These are phyloP conservation scores for Rhopalosiphum nymphaeae DNA, from an alignment of 2,888 invertebrate genomes.

Conservation along the genomic window DNA sequence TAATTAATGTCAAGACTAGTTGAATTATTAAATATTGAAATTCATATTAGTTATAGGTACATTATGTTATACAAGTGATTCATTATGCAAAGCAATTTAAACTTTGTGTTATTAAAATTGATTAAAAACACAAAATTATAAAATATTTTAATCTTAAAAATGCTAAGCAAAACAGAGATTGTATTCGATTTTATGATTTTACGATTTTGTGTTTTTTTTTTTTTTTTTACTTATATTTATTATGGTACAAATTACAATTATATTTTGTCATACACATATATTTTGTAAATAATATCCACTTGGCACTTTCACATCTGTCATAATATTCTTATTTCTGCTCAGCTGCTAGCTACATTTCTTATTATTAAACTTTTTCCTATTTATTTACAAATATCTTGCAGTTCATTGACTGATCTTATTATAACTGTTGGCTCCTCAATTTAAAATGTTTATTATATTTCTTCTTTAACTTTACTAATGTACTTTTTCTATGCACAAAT, in stretches of 20 bases:
- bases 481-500: not conserved
- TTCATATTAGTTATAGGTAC: not conserved
- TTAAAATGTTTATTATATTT: not conserved
- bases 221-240: not conserved
- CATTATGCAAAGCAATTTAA: not conserved
- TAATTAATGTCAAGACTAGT: not conserved
- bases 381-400: not conserved
- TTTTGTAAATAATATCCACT: not conserved
- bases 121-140: conserved; percentile 9
- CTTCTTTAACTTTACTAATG: not conserved
- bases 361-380: not conserved
- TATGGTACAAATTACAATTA: not conserved
- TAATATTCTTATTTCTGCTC: not conserved
- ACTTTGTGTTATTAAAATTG: not conserved
- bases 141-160: not conserved
- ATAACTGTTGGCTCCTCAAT: not conserved
- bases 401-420: not conserved
- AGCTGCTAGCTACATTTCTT: not conserved
- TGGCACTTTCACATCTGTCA: not conserved
- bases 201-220: not conserved
- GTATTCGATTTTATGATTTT: not conserved
- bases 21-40: not conserved
- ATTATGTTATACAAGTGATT: not conserved
- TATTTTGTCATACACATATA: not conserved
- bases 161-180: not conserved